phyloP scores from a whole-genome alignment of 1,140 invertebrate species.

The Lasioglossum albipes region DNA sequence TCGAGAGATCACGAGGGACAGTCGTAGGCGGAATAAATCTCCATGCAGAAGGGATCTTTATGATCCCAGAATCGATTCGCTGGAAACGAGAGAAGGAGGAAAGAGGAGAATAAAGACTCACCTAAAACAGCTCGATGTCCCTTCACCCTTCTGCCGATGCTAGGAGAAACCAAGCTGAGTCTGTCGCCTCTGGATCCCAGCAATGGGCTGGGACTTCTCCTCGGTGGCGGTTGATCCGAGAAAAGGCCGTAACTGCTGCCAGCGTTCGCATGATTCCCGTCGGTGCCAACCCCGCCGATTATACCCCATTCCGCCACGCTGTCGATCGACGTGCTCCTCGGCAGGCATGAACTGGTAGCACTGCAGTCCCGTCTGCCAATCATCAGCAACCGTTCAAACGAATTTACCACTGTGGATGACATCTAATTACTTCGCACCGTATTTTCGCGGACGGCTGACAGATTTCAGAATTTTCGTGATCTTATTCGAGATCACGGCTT shows the following conservation, averaged over 20 bases:
- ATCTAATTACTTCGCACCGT: neutral
- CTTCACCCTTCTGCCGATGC: slow-evolving; percentile 86
- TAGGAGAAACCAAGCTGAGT: slow-evolving; percentile 86
- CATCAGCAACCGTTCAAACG: neutral
- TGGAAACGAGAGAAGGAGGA: too few species aligned
- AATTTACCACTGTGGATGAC: neutral
- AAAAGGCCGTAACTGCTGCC: slow-evolving; percentile 73
- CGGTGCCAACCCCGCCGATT: slow-evolving; percentile 66
- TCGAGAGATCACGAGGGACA: neutral
- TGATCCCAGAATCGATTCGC: too few species aligned
- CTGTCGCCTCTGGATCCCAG: slow-evolving; percentile 77
- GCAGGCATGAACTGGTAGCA: slow-evolving; percentile 75
- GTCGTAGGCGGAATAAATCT: too few species aligned
- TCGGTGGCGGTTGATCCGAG: slow-evolving; percentile 79
- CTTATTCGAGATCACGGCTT: too few species aligned
- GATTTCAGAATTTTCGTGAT: too few species aligned
- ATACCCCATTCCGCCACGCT: slow-evolving; percentile 77
- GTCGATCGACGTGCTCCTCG: slow-evolving; percentile 90
- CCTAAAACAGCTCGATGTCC: slow-evolving; percentile 86
- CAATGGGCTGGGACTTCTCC: slow-evolving; percentile 78
- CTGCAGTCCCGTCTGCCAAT: slow-evolving; percentile 70
- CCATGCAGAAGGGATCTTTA: too few species aligned
- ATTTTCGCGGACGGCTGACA: too few species aligned
- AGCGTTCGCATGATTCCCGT: slow-evolving; percentile 59
- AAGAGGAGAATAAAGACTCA: slow-evolving; percentile 78